Percentiles rank a stretch among this genome's conserved stretches.
phyloP scores from a whole-genome alignment of 1,140 invertebrate species.

The Rhagoletis zephyria region DNA sequence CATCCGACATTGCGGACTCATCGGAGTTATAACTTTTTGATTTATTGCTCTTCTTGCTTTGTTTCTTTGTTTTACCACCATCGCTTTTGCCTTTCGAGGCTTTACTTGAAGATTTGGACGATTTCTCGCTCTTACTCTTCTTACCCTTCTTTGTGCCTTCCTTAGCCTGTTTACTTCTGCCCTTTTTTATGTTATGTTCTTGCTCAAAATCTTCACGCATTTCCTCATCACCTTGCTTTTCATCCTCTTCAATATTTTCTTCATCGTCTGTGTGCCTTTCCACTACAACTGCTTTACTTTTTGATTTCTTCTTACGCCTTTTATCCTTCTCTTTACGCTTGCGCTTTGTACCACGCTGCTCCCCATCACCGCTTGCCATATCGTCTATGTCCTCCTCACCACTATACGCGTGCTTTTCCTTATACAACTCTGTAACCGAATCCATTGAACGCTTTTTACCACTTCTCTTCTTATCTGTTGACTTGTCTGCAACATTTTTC shows the following conservation, averaged over 20 bases:
- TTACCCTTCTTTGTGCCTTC: constrained; percentile 53
- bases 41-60: constrained; percentile 30
- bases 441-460: constrained; percentile 46
- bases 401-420: constrained; percentile 10
- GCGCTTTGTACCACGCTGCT: constrained; percentile 67
- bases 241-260: constrained; percentile 26
- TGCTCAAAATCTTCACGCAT: constrained; percentile 56
- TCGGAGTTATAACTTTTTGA: constrained; percentile 13
- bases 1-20: constrained; percentile 38
- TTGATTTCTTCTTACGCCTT: constrained; percentile 72
- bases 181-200: constrained; percentile 17
- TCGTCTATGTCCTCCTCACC: constrained; percentile 56
- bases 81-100: constrained; percentile 39
- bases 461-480: constrained; percentile 53
- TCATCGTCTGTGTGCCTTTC: constrained; percentile 55
- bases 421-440: background rate
- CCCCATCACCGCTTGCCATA: constrained; percentile 64
- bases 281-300: constrained; percentile 59
- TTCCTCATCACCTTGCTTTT: constrained; percentile 28
- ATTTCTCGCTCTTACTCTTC: constrained; percentile 53
- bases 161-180: constrained; percentile 47
- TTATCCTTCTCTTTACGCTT: constrained; percentile 72
- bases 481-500: constrained; percentile 20
- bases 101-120: constrained; percentile 43
- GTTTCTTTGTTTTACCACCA: constrained; percentile 42